Evolutionary conservation across 2,113 vertebrate genomes (phyloP), one percentile per base, ranked within the genome.

Genomic region (Vicugna pacos): DNA sequence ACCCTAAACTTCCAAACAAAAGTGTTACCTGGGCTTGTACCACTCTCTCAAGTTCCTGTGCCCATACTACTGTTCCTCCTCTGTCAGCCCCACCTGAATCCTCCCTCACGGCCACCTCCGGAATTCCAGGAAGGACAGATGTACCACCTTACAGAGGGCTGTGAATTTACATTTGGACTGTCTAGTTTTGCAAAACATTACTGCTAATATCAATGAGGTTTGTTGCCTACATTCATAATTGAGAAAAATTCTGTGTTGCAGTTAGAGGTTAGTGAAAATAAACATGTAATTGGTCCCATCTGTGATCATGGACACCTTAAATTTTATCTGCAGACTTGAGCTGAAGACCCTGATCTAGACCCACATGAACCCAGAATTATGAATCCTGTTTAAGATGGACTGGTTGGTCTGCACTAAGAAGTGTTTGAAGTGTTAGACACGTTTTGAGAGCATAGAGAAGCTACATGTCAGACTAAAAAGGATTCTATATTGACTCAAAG

Each of bases 41-140:
- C 32, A 17, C 24, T 73, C 19, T 42, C 30, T 89, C 62, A 28
- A 28, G 42, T 42, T 42, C 32, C 46, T 26, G 13, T 35, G 60
- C 46, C 22, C 38, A 7, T 8, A 32, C 5, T 65, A 52, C 73
- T n/a, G 22, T 48, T 69, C 9, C 6, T 52, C 19, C 8, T 82
- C 17, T 5, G 0, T 70, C 52, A 62, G 2, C 16, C 8, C 15
- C 30, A 26, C 20, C 72, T 35, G 46, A 9, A 42, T 13, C 58
- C 13, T 30, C 8, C 52, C 5, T 28, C 75, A 26, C 0, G 0
- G 16, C 6, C 26, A 69, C 24, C 19, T n/a, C 50, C 2, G 11
- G 54, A 90, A 72, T 50, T 52, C 54, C 28, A 58, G 65, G n/a
- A 42, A 90, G 32, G 56, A 73, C 22, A 50, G 5, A 8, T 46